Evolutionary conservation across 2,113 vertebrate genomes (phyloP), one percentile per base, ranked within the genome.

Genomic region (Melanocharis versteri): DNA sequence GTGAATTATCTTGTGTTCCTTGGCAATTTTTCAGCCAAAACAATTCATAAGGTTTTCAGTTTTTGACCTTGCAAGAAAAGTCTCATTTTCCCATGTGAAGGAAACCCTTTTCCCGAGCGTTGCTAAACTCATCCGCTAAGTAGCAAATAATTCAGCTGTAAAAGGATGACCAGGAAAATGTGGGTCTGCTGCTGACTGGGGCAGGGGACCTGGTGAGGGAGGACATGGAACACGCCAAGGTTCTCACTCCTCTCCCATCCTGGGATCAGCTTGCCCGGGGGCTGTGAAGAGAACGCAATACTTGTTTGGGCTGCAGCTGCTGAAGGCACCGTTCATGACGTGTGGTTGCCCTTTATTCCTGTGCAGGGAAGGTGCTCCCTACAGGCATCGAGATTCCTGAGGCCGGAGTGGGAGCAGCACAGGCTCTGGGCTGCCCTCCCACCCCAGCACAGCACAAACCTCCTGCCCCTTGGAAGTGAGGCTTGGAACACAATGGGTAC

Each of bases 11-110:
- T 88, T 85, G 47, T 44, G 24, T 70, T 83, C 42, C 65, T 77
- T 86, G 83, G 53, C 80, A 91, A 35, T 39, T 79, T 94, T 86
- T 76, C 83, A 95, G 68, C 27, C 24, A 83, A 93, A 94, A 91
- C 30, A 89, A 44, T 45, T 53, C 26, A 73, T 37, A 51, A 80
- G 42, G 18, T 79, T 83, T 65, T 40, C 27, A 9, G 44, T 0
- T 72, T 80, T 80, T 89, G 76, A 72, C 62, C 62, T 86, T 72
- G 84, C 58, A 76, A 80, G 80, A 90, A 58, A 76, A 69, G 62
- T n/a, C 33, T 77, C 17, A 1, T 42, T 69, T 91, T 93, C 82
- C 68, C 40, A n/a, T 17, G 37, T 83, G 73, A 86, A 86, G 68
- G 33, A 93, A 87, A 61, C 13, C 13, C 44, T 87, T 92, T 89